Evolutionary conservation across 2,113 vertebrate genomes (phyloP), one percentile per base, ranked within the genome.

Genomic region (Balaenoptera acutorostrata): DNA sequence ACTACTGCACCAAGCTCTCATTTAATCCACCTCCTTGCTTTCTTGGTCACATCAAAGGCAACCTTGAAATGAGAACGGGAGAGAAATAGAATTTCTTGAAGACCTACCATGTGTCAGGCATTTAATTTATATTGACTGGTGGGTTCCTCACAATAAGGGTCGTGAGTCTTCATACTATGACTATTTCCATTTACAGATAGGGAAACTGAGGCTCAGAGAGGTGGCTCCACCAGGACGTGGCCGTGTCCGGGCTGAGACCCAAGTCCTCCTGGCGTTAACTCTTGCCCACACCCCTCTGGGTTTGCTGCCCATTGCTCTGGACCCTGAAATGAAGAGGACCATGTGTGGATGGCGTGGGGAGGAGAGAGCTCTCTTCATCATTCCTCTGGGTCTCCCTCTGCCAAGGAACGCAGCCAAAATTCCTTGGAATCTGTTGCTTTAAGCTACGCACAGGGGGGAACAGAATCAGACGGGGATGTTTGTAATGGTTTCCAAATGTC

Each of bases 401-500:
- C 97, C 97, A 93, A 92, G 97, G 95, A 97, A 83, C 93, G 7
- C 69, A 10, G 97, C 98, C 98, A 98, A 95, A 63, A 97, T 97
- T 98, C 98, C 96, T 95, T 96, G 97, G 98, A 98, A 91, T 97
- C 90, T 27, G 39, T 33, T 55, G 96, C 94, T 88, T 59, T 92
- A 52, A 95, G 96, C 92, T 89, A 25, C 3, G 15, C 95, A 46
- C 91, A 44, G 93, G 74, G 97, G 96, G 97, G 97, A 91, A 52
- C 36, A 63, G 95, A 97, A 92, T 93, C 98, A 97, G 95, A 96
- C 96, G 0, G 88, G 92, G 96, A 95, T 95, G 95, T 93, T 89
- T 64, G n/a, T 98, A 97, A 98, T 98, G 89, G 89, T 83, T 98
- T 98, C 97, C 98, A 98, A 94, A 98, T 98, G 98, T 97, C 93